Percentiles rank a stretch among this genome's conserved stretches.
These are phyloP conservation scores for Netelia fuscicornis DNA, from an alignment of 2,888 invertebrate species.

Conservation along the genomic window DNA sequence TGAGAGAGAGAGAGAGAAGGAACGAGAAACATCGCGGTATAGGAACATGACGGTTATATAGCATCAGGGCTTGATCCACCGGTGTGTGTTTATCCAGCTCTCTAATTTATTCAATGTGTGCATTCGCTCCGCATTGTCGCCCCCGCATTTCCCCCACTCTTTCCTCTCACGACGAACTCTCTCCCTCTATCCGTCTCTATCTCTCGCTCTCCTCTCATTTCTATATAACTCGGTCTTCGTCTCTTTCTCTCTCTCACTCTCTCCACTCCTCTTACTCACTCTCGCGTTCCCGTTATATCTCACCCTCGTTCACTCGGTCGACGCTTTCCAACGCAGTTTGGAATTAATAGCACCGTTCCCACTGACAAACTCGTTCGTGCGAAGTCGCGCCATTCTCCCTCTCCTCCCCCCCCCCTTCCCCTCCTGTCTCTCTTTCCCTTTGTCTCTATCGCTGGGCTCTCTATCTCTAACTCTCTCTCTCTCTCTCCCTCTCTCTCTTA, in stretches of 20 bases:
- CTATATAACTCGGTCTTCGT: constrained; percentile 10
- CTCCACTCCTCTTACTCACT: constrained; percentile 14
- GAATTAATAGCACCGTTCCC: constrained; percentile 79
- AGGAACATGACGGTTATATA: constrained; percentile 50
- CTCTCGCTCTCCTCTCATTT: constrained; percentile 50
- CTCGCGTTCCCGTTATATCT: constrained; percentile 42
- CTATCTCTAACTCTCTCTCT: constrained; percentile 39
- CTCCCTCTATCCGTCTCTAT: constrained; percentile 41
- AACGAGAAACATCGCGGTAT: constrained; percentile 3
- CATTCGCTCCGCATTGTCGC: constrained; percentile 78
- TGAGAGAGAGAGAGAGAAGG: constrained; percentile 30
- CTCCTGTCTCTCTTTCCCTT: too few species aligned
- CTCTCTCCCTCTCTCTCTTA: constrained; percentile 63
- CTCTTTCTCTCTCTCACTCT: constrained; percentile 27
- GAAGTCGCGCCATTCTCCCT: constrained; percentile 63
- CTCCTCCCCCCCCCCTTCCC: constrained; percentile 58
- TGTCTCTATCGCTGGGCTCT: neutral
- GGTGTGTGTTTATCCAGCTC: constrained; percentile 78
- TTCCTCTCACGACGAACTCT: constrained; percentile 55
- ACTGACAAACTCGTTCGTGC: constrained; percentile 78
- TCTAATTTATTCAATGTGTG: constrained; percentile 82
- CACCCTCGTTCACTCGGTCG: constrained; percentile 66
- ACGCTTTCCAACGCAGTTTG: constrained; percentile 76
- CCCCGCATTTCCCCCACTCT: constrained; percentile 43
- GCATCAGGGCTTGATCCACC: constrained; percentile 65